Conservation (phyloP, 1,140 invertebrate genomes). For the Euwallacea similis region DNA sequence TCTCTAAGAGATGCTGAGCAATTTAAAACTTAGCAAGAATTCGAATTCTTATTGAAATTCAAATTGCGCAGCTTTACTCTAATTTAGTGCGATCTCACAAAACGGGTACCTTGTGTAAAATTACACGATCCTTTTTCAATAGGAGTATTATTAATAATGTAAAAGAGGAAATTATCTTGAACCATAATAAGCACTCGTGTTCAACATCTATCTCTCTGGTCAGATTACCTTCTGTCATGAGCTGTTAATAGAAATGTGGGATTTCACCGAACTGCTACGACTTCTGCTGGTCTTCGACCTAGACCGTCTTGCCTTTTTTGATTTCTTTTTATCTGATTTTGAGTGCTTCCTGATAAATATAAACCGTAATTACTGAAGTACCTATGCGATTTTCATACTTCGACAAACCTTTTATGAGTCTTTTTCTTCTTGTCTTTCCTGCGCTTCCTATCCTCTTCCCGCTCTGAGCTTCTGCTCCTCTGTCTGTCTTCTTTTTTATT, state of each 20-base stretch:
- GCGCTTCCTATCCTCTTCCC: slow-evolving; percentile 20
- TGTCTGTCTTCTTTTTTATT: slow-evolving; percentile 25
- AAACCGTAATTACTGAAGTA: background rate
- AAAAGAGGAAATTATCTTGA: too few relatives aligned
- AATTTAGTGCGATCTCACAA: too few relatives aligned
- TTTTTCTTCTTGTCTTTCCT: slow-evolving; percentile 39
- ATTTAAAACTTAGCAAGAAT: too few relatives aligned
- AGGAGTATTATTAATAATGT: too few relatives aligned
- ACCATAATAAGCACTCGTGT: too few relatives aligned
- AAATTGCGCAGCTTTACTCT: too few relatives aligned
- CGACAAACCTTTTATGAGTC: slow-evolving; percentile 45
- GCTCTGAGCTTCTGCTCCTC: slow-evolving; percentile 20
- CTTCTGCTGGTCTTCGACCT: slow-evolving; percentile 23
- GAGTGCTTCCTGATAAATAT: slow-evolving; percentile 45
- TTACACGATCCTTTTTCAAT: too few relatives aligned
- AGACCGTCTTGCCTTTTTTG: slow-evolving; percentile 41
- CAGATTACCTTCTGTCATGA: slow-evolving; percentile 8
- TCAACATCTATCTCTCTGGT: too few relatives aligned
- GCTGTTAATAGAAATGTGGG: slow-evolving; percentile 31
- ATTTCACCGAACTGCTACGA: slow-evolving; percentile 22
- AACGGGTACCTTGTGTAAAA: too few relatives aligned
- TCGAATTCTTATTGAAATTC: too few relatives aligned
- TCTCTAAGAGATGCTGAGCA: too few relatives aligned
- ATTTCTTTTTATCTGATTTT: slow-evolving; percentile 42
- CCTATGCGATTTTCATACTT: background rate